phyloP scores from a whole-genome alignment of 2,888 invertebrate genomes.

The Scaptomyza tumidula region DNA sequence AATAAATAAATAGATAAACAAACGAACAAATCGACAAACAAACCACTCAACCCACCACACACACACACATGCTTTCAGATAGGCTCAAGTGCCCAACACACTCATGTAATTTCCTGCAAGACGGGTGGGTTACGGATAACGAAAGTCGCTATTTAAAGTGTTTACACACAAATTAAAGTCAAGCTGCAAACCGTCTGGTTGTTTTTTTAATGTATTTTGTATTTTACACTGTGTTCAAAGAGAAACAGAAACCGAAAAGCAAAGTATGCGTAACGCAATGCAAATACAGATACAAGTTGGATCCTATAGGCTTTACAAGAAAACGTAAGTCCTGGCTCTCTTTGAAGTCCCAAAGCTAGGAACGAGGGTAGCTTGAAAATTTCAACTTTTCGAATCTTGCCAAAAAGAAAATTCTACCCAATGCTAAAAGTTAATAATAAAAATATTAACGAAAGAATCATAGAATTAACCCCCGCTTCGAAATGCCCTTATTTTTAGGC shows the following conservation, averaged over 20 bases:
- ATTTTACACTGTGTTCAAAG: constrained; percentile 20
- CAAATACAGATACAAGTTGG: constrained; percentile 63
- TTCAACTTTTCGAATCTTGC: too few relatives aligned
- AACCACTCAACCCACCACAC: constrained; percentile 48
- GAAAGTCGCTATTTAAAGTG: constrained; percentile 66
- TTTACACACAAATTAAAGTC: constrained; percentile 79
- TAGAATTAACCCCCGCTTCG: not conserved
- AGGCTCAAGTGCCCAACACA: constrained; percentile 53
- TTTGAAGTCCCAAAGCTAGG: constrained; percentile 41
- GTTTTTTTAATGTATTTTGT: constrained; percentile 3
- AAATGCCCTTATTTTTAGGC: not conserved
- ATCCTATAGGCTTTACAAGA: not conserved
- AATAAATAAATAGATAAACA: constrained; percentile 59
- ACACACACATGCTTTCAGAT: constrained; percentile 24
- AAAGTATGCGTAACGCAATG: constrained; percentile 62
- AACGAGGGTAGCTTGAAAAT: constrained; percentile 20
- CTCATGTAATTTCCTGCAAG: constrained; percentile 35
- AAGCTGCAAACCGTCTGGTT: constrained; percentile 50
- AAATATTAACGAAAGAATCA: not conserved
- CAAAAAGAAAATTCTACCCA: too few relatives aligned
- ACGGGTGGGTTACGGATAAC: not conserved
- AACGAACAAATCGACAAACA: constrained; percentile 68
- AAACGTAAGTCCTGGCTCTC: constrained; percentile 17
- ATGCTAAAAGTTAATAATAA: too few relatives aligned
- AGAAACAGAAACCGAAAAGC: constrained; percentile 38